Evolutionary conservation across 92 coral and sea anemone species (phyloP).

Genomic region (Pocillopora meandrina): DNA sequence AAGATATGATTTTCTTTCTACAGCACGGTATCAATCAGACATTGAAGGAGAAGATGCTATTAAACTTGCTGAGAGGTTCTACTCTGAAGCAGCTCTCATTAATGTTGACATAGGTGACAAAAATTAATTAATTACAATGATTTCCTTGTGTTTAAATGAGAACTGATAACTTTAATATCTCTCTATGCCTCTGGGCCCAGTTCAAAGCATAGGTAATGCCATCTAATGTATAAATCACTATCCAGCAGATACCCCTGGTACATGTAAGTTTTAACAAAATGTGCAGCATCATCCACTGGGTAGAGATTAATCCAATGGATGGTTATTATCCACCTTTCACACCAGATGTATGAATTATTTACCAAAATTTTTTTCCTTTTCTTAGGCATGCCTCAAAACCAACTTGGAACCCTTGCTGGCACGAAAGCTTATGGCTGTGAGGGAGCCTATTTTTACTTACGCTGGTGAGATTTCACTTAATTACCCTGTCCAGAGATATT

Average conservation of each 20-base stretch:
- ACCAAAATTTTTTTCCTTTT: background rate
- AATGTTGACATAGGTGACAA: slow-evolving; percentile 88
- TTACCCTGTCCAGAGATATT: background rate
- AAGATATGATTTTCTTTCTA: background rate
- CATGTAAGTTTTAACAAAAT: no score
- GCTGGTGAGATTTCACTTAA: slow-evolving; percentile 72
- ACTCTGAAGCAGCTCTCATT: slow-evolving; percentile 88
- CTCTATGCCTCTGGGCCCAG: no score
- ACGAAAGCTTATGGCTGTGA: slow-evolving; percentile 84
- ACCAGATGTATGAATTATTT: background rate
- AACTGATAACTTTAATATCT: no score
- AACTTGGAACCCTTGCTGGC: slow-evolving; percentile 92
- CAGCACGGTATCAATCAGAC: slow-evolving; percentile 98
- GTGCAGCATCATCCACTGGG: no score
- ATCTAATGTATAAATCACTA: no score
- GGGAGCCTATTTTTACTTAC: slow-evolving; percentile 95
- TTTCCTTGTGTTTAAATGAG: no score
- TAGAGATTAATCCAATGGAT: background rate
- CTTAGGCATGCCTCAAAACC: slow-evolving; percentile 98
- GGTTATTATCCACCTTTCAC: no score
- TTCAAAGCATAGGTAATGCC: no score
- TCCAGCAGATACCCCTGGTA: no score
- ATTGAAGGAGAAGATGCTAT: slow-evolving; percentile 82
- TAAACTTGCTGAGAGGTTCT: slow-evolving; percentile 89
- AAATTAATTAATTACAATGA: background rate